These are phyloP conservation scores for Pollenia griseotomentosa DNA, from an alignment of 2,888 invertebrate genomes.

Conservation along the genomic window DNA sequence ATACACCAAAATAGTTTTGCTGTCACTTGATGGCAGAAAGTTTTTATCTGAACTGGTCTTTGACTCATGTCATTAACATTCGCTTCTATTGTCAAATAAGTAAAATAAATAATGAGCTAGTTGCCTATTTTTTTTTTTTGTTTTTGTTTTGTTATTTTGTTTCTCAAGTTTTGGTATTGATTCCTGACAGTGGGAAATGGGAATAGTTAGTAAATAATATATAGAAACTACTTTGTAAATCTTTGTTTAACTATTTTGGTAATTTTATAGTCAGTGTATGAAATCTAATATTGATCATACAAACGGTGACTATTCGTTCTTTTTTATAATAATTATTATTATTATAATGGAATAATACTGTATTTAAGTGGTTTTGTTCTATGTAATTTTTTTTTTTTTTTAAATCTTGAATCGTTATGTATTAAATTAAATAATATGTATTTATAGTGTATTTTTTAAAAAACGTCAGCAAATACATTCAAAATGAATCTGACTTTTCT, in stretches of 20 bases:
- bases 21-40: neutral
- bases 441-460: no score
- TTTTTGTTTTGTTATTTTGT: neutral
- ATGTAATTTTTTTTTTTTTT: no score
- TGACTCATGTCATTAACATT: constrained; percentile 15
- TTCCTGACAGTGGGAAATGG: neutral
- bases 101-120: neutral
- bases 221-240: neutral
- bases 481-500: no score
- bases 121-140: neutral
- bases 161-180: constrained; percentile 10
- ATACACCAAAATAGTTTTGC: neutral
- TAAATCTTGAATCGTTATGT: no score
- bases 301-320: no score
- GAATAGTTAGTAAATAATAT: neutral
- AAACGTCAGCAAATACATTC: no score
- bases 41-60: constrained; percentile 1
- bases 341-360: no score
- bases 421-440: no score
- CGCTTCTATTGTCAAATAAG: constrained; percentile 3
- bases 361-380: no score
- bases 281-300: constrained; percentile 6
- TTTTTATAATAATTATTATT: no score
- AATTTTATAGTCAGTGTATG: neutral
- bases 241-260: neutral